Evolutionary conservation across 2,113 vertebrate genomes (phyloP), one percentile per base, ranked within the genome.

Genomic region (Epinephelus fuscoguttatus): DNA sequence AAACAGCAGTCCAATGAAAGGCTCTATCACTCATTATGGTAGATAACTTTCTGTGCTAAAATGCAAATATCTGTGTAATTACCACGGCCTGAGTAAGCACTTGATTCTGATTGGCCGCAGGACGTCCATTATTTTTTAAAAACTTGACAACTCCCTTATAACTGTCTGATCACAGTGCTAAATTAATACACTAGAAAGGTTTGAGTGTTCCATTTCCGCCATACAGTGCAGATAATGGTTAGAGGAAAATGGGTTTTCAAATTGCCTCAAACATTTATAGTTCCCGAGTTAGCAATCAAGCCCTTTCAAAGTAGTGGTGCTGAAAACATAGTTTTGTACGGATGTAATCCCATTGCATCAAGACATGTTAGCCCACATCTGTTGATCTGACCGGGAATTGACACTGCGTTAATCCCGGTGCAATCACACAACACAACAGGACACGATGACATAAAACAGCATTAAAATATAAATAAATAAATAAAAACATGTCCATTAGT

Each of bases 61-160:
- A 91, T 84, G 88, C 86, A 91, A 93, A 92, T 93, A 85, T 89
- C 80, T 86, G 75, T 74, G 91, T 91, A 88, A 93, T 94, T 93
- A 89, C 74, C 71, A 8, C 23, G 62, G 87, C 82, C 81, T 23
- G 80, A 81, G 80, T 82, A 85, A 91, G 89, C 76, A 84, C 86
- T 90, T 81, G 86, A 81, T 86, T 81, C 80, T 68, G 81, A 90
- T 84, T 84, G 88, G 81, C 90, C 50, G 63, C 70, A 42, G 80
- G 88, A 84, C n/a, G 61, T 82, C 85, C 70, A 86, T 90, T 87
- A 78, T 73, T 84, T 85, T 83, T 86, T 69, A 23, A 50, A 59
- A 86, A 89, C 70, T 86, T 88, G 86, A 93, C 87, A 84, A 78
- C 76, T 89, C 70, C 66, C 73, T 90, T 78, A 75, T 84, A 85